phyloP scores from a whole-genome alignment of 2,888 invertebrate species.

The Argyresthia goedartella region DNA sequence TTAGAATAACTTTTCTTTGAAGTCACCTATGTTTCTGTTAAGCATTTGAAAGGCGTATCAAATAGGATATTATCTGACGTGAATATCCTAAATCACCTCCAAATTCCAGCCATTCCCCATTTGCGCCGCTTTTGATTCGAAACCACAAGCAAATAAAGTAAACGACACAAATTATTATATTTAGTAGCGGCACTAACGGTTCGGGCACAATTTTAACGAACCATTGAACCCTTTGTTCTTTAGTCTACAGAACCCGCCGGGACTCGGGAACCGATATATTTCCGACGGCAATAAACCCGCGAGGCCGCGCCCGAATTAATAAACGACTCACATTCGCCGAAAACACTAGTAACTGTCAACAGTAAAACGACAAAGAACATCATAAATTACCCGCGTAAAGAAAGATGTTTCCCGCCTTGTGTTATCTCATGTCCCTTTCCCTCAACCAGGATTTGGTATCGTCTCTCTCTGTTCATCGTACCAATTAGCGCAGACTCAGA shows the following conservation, averaged over 20 bases:
- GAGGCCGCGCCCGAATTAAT: constrained; percentile 25
- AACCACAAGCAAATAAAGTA: constrained; percentile 18
- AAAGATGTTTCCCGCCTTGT: constrained; percentile 57
- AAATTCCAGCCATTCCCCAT: neutral
- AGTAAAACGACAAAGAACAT: constrained; percentile 20
- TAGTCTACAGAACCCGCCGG: constrained; percentile 17
- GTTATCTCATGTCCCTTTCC: constrained; percentile 1
- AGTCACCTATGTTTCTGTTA: neutral
- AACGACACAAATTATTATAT: constrained; percentile 33
- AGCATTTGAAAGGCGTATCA: neutral
- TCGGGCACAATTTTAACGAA: constrained; percentile 39
- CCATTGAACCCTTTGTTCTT: constrained; percentile 55
- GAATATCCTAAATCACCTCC: neutral
- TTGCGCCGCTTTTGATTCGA: constrained; percentile 7
- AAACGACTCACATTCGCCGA: constrained; percentile 35
- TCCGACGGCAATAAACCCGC: constrained; percentile 30
- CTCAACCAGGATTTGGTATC: constrained; percentile 14
- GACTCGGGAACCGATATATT: constrained; percentile 39
- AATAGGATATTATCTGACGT: neutral
- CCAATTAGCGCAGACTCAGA: constrained; percentile 49
- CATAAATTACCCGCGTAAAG: constrained; percentile 45
- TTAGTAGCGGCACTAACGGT: constrained; percentile 18
- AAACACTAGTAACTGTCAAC: constrained; percentile 45
- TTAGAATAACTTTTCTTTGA: no score
- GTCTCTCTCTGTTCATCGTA: constrained; percentile 26